These are phyloP conservation scores for Drosophila cognata DNA, from an alignment of 2,888 invertebrate species.

Conservation along the genomic window DNA sequence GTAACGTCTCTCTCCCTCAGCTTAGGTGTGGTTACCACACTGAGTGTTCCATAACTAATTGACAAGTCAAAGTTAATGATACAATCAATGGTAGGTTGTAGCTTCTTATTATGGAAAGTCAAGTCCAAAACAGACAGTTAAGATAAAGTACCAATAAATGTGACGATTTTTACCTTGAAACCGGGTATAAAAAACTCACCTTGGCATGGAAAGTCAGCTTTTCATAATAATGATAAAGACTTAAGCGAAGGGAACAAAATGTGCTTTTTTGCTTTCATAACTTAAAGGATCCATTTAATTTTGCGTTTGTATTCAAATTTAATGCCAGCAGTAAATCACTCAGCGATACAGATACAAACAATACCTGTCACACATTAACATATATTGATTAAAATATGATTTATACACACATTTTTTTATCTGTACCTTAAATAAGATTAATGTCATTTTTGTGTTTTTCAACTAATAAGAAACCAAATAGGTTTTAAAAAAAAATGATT, in stretches of 20 bases:
- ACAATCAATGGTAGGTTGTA: constrained; percentile 45
- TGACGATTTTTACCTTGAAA: constrained; percentile 2
- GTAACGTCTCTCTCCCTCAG: not conserved
- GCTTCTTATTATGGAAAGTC: constrained; percentile 43
- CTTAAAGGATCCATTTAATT: not conserved
- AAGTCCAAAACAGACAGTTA: constrained; percentile 12
- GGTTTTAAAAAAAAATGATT: not conserved
- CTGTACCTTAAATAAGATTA: not conserved
- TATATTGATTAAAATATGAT: not conserved
- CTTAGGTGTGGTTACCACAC: not conserved
- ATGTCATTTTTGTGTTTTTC: not conserved
- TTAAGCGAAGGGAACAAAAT: too few relatives aligned
- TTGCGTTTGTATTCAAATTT: not conserved
- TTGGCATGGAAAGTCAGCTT: not conserved
- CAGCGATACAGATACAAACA: not conserved
- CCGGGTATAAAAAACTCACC: not conserved
- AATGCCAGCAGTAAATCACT: not conserved
- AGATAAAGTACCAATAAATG: constrained; percentile 22
- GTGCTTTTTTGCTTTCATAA: not conserved
- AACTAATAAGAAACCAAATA: not conserved
- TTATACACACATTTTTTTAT: not conserved
- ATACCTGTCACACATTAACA: not conserved
- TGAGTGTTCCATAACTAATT: constrained; percentile 31
- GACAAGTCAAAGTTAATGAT: constrained; percentile 36
- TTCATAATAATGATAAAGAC: not conserved